phyloP scores from a whole-genome alignment of 2,113 vertebrate species.

The Chascanopsetta lugubris region DNA sequence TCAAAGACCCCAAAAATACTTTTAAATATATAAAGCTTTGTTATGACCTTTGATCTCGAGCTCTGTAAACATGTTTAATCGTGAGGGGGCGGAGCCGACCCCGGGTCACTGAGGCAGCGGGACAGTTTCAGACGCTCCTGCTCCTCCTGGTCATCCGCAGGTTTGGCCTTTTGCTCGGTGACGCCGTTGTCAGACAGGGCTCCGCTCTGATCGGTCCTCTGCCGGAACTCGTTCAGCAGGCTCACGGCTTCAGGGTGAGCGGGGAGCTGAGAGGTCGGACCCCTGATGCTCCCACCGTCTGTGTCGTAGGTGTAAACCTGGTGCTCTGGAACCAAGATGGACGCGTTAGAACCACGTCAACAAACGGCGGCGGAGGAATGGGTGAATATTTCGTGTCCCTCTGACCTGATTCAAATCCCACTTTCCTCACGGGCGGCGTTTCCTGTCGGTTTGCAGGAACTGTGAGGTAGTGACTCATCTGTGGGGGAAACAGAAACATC shows the following conservation, averaged over 20 bases:
- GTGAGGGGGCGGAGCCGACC: conserved; percentile 79
- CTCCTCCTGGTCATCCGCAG: conserved; percentile 73
- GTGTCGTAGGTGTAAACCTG: conserved; percentile 80
- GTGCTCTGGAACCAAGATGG: conserved; percentile 73
- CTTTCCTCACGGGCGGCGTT: conserved; percentile 84
- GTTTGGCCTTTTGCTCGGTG: conserved; percentile 44
- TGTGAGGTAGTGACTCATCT: conserved; percentile 91
- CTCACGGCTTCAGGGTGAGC: conserved; percentile 76
- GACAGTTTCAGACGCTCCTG: conserved; percentile 78
- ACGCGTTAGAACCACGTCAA: neutral
- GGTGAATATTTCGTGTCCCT: neutral
- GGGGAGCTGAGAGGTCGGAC: conserved; percentile 73
- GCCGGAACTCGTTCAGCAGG: conserved; percentile 77
- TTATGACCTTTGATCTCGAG: neutral
- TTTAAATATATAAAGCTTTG: conserved; percentile 34
- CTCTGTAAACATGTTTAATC: conserved; percentile 3
- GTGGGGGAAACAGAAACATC: neutral
- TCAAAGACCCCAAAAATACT: conserved; percentile 9
- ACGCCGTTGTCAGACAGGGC: neutral
- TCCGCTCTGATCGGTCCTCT: conserved; percentile 38
- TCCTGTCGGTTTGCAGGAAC: conserved; percentile 87
- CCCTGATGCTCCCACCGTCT: conserved; percentile 55
- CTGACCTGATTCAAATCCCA: conserved; percentile 88
- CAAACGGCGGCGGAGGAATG: neutral
- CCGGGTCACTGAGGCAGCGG: conserved; percentile 91